Conservation (phyloP, 2,797 vertebrate species). For the Phoxinus dragarum region DNA sequence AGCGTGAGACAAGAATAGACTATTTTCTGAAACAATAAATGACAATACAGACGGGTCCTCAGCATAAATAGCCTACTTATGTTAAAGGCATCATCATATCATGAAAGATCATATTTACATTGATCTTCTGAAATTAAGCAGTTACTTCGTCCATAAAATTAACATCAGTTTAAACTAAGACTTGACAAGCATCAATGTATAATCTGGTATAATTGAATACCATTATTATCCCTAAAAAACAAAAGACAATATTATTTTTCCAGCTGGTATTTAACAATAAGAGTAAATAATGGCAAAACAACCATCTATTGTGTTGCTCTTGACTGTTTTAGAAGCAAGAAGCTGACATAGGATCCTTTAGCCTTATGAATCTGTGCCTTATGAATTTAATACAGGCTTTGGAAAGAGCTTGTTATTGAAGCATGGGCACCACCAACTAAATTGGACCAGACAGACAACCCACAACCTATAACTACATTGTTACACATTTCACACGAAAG, state of each 20-base stretch:
- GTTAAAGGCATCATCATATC: neutral
- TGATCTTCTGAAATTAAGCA: neutral
- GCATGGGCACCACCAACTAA: neutral
- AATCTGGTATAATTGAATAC: neutral
- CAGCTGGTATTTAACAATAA: slow-evolving; percentile 7
- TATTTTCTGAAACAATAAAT: neutral
- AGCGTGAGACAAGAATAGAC: neutral
- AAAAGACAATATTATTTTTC: neutral
- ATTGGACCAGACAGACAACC: slow-evolving; percentile 4
- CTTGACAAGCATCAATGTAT: neutral
- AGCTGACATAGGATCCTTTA: neutral
- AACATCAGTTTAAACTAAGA: neutral
- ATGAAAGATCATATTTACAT: neutral
- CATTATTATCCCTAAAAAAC: neutral
- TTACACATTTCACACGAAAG: neutral
- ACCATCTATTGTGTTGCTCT: neutral
- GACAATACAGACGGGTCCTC: neutral
- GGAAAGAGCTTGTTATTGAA: neutral
- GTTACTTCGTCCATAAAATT: neutral
- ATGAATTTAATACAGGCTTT: neutral
- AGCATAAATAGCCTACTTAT: neutral
- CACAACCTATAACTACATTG: neutral
- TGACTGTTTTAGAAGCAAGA: neutral
- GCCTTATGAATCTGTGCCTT: neutral
- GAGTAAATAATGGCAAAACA: slow-evolving; percentile 1